Base-by-base conservation (phyloP, 1,140 invertebrate species). In the Condylostylus longicornis region DNA sequence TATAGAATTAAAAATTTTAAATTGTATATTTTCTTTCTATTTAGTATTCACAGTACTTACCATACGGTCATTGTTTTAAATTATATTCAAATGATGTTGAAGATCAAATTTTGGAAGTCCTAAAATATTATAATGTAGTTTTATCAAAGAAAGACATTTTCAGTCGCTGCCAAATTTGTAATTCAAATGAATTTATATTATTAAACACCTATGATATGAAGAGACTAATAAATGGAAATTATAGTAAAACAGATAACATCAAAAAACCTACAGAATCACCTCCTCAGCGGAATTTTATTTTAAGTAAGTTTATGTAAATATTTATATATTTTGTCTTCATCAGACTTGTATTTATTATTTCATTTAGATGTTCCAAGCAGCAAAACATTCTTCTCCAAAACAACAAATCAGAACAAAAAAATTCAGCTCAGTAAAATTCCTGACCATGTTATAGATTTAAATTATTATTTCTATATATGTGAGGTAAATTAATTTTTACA, bases 161-260 rank as follows among this genome's bases (percentile, higher is more conserved):
- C 42, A 75, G 70, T 46, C 61, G 76, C 33, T 82, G 79, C 54
- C 64, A 70, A 52, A 68, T 74, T 48, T 79, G 75, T 46, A 78
- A 77, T 49, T 46, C 59, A 28, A 64, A 68, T 41, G 62, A 65
- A 39, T 77, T 75, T 45, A 45, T 66, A 5, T 59, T 66, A 44
- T 53, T 72, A 7, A 47, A 59, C 3, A 51, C 50, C 35, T 42
- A 52, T 7, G 59, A 64, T 7, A 69, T 76, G 63, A 45, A 59
- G 17, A 31, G 18, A 18, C 19, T 40, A 33, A 47, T 45, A 28
- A 43, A 40, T 38, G 38, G 28, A 2, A 20, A 44, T 15, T 19
- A 15, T 42, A 7, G 27, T 42, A 12, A 17, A 30, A 31, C 21
- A n/a, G n/a, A n/a, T 17, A 5, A 22, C 22, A 40, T 33, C 10